Percentiles rank a stretch among this genome's conserved stretches.
phyloP scores from a whole-genome alignment of 2,797 vertebrate species.

The Amniataba percoides region DNA sequence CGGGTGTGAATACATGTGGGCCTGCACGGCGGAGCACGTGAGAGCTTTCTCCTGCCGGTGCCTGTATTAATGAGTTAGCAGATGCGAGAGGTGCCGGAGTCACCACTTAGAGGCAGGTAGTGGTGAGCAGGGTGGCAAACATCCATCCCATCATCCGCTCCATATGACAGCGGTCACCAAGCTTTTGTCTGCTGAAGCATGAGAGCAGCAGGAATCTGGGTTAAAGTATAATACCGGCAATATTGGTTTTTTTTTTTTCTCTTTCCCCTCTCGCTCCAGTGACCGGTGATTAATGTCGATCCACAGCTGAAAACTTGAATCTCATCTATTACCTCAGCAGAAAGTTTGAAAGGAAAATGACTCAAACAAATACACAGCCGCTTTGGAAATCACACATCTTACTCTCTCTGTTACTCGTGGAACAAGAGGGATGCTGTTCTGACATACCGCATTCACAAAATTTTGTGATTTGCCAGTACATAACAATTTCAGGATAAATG shows the following conservation, averaged over 20 bases:
- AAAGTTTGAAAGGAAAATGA: slow-evolving; percentile 26
- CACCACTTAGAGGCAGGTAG: slow-evolving; percentile 77
- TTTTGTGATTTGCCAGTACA: background rate
- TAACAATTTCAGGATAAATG: background rate
- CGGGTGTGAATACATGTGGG: slow-evolving; percentile 33
- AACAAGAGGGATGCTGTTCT: background rate
- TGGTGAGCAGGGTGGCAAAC: slow-evolving; percentile 67
- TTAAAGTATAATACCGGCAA: slow-evolving; percentile 65
- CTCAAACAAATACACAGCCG: background rate
- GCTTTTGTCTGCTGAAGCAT: slow-evolving; percentile 62
- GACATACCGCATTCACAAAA: too few relatives aligned
- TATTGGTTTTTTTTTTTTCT: slow-evolving; percentile 14
- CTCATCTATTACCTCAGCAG: slow-evolving; percentile 28
- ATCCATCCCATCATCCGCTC: slow-evolving; percentile 78
- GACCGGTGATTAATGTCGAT: slow-evolving; percentile 28
- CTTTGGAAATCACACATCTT: background rate
- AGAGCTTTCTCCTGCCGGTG: slow-evolving; percentile 49
- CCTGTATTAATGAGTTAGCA: slow-evolving; percentile 74
- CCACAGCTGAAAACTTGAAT: slow-evolving; percentile 14
- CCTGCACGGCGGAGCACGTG: slow-evolving; percentile 31
- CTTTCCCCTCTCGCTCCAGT: background rate
- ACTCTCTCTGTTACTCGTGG: background rate
- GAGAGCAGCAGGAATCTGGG: slow-evolving; percentile 69
- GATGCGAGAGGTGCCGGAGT: slow-evolving; percentile 76
- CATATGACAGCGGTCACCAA: slow-evolving; percentile 68